Conservation (phyloP, 2,113 vertebrate species). For the Microtus ochrogaster region DNA sequence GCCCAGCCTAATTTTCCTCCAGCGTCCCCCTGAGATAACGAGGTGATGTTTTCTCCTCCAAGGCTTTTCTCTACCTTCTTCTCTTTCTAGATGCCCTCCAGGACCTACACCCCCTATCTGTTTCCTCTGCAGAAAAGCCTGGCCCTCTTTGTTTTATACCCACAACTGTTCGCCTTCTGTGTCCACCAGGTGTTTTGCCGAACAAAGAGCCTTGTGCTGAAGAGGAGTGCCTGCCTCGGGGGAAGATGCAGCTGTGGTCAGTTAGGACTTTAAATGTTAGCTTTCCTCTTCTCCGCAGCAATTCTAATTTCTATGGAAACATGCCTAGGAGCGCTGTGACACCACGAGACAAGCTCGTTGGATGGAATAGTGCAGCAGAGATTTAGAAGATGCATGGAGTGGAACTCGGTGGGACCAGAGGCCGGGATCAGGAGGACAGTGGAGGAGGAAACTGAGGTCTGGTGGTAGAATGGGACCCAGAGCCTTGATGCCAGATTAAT, state of each 20-base stretch:
- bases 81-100: neutral
- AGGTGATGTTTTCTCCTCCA: neutral
- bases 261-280: slow-evolving; percentile 59
- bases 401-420: neutral
- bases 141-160: slow-evolving; percentile 48
- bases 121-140: neutral
- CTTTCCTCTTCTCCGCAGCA: neutral
- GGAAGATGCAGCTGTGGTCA: slow-evolving; percentile 39
- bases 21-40: neutral
- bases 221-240: slow-evolving; percentile 56
- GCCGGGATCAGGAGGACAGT: neutral
- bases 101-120: neutral
- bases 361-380: neutral
- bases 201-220: slow-evolving; percentile 53
- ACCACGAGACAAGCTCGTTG: neutral
- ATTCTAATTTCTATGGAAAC: slow-evolving; percentile 46
- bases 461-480: neutral
- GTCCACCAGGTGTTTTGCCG: slow-evolving; percentile 48
- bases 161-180: slow-evolving; percentile 43
- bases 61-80: neutral
- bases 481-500: neutral
- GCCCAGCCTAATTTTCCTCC: neutral
- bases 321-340: neutral
- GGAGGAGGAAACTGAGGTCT: neutral
- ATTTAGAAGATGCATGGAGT: neutral